phyloP scores from a whole-genome alignment of 2,113 vertebrate species.

The Circaetus cinerascens region DNA sequence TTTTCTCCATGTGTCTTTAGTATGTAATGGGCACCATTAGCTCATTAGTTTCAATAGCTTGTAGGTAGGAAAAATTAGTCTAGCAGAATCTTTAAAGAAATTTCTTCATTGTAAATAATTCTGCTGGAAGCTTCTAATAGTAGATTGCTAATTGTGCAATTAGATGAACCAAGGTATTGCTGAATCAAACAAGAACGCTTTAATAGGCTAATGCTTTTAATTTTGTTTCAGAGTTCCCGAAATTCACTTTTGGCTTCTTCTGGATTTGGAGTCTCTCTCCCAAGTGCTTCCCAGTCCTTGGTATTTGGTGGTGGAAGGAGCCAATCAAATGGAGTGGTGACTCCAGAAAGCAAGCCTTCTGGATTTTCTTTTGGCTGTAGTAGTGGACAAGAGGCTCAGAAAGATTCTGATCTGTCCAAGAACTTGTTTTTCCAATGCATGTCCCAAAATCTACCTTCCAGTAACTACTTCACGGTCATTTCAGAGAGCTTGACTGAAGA shows the following conservation, averaged over 20 bases:
- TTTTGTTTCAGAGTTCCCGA: conserved; percentile 83
- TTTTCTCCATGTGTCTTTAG: background rate
- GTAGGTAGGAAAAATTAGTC: background rate
- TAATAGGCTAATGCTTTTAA: background rate
- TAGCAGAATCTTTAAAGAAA: background rate
- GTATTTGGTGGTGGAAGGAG: conserved; percentile 83
- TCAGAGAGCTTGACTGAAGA: conserved; percentile 89
- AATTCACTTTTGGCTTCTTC: conserved; percentile 69
- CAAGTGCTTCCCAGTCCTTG: conserved; percentile 74
- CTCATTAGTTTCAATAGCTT: background rate
- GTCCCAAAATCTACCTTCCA: conserved; percentile 87
- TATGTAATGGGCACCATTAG: background rate
- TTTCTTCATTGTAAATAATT: background rate
- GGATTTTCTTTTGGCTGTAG: conserved; percentile 86
- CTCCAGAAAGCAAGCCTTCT: conserved; percentile 82
- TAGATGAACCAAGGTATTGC: background rate
- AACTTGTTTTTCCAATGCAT: conserved; percentile 99
- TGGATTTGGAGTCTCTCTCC: conserved; percentile 78
- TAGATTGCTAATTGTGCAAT: background rate
- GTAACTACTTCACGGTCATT: conserved; percentile 89
- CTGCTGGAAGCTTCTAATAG: background rate
- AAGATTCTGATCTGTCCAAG: conserved; percentile 84
- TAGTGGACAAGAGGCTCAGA: conserved; percentile 76
- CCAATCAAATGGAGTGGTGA: conserved; percentile 83
- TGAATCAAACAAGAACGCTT: background rate